A percentile compares a stretch with the other conserved stretches of the same genome.
These are phyloP conservation scores for Leucozona laternaria DNA, from an alignment of 2,888 invertebrate genomes.

Conservation along the genomic window DNA sequence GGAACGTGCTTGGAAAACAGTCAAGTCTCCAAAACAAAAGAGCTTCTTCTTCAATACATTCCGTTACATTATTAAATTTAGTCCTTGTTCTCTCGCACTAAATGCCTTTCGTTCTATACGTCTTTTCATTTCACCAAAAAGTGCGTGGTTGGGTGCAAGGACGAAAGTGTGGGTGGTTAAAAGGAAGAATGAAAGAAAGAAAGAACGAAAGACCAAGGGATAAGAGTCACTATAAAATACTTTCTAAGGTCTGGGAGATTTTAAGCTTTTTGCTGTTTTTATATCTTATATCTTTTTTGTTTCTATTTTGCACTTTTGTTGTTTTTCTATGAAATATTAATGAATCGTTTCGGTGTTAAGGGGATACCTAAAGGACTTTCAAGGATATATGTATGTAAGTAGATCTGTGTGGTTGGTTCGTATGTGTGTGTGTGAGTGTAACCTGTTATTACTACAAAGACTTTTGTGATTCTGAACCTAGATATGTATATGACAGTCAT, in stretches of 20 bases:
- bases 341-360: constrained; percentile 53
- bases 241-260: constrained; percentile 44
- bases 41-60: constrained; percentile 55
- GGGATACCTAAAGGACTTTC: constrained; percentile 37
- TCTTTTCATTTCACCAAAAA: constrained; percentile 24
- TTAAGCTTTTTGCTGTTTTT: constrained; percentile 39
- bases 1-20: constrained; percentile 30
- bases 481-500: background rate
- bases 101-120: constrained; percentile 25
- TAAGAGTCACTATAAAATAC: background rate
- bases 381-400: background rate
- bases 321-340: constrained; percentile 65
- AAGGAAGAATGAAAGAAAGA: background rate
- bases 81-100: constrained; percentile 50
- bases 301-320: constrained; percentile 34
- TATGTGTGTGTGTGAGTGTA: background rate
- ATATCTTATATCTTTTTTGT: constrained; percentile 19
- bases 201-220: constrained; percentile 3
- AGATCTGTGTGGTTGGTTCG: background rate
- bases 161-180: constrained; percentile 13
- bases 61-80: constrained; percentile 72
- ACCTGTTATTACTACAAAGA: constrained; percentile 30
- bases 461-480: constrained; percentile 10
- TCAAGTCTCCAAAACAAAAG: constrained; percentile 46
- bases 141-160: constrained; percentile 13